Conservation (phyloP, 1,140 invertebrate genomes). For the Caenorhabditis tropicalis region DNA sequence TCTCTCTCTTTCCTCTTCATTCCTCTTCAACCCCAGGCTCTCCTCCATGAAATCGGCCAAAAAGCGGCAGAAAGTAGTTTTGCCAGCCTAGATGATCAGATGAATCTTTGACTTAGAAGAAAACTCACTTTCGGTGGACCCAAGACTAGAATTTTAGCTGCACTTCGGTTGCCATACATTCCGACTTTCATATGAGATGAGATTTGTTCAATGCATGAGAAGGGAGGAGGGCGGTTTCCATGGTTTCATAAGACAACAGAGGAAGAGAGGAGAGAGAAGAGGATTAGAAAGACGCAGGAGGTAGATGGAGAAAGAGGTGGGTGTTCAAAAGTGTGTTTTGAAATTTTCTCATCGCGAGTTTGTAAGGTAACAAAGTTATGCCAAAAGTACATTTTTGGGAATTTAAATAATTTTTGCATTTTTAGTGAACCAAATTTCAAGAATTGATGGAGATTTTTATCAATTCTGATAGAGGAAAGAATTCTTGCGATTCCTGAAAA, state of each 20-base stretch:
- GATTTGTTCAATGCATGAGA: neutral
- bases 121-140: slow-evolving; percentile 10
- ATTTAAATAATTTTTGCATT: too few species aligned
- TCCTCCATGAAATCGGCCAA: neutral
- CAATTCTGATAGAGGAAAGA: too few species aligned
- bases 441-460: too few species aligned
- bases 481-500: too few species aligned
- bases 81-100: neutral
- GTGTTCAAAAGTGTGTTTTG: neutral
- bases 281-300: neutral
- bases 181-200: neutral
- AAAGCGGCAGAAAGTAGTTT: neutral
- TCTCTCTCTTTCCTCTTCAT: neutral
- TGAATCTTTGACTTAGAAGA: neutral
- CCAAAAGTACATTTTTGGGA: too few species aligned
- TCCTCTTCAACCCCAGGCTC: neutral
- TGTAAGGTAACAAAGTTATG: too few species aligned
- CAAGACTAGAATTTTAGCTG: neutral
- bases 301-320: neutral
- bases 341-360: too few species aligned
- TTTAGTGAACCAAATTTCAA: too few species aligned
- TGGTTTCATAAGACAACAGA: neutral
- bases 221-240: neutral
- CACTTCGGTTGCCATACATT: neutral
- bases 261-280: neutral